Conservation (phyloP, 2,113 vertebrate genomes). For the Megalops atlanticus region DNA sequence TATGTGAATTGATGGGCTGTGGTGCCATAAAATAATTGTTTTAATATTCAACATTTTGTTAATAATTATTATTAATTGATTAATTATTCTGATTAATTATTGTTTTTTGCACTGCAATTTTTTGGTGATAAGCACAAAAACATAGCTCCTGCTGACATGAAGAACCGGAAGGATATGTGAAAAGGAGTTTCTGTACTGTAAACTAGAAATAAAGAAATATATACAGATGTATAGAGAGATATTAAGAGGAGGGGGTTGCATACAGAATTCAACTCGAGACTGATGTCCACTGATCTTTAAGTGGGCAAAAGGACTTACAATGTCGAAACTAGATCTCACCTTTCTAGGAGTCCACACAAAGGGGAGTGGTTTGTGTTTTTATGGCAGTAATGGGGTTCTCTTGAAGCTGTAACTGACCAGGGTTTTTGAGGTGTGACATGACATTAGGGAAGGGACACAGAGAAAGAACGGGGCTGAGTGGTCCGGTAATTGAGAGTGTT, state of each 20-base stretch:
- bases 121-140: constrained; percentile 99
- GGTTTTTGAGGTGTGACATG: background rate
- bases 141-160: constrained; percentile 97
- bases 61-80: constrained; percentile 63
- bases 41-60: constrained; percentile 91
- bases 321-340: background rate
- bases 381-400: constrained; percentile 19
- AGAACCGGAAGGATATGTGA: constrained; percentile 90
- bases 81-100: constrained; percentile 67
- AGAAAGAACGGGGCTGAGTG: background rate
- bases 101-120: constrained; percentile 99
- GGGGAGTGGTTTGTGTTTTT: constrained; percentile 4
- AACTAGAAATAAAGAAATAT: constrained; percentile 78
- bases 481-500: background rate
- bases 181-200: constrained; percentile 92
- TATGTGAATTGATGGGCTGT: constrained; percentile 99
- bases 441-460: background rate
- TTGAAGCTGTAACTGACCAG: background rate
- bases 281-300: background rate
- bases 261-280: background rate
- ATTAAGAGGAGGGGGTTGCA: constrained; percentile 53
- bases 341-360: background rate
- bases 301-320: background rate
- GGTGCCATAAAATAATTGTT: constrained; percentile 95
- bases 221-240: constrained; percentile 80